Evolutionary conservation across 1,140 invertebrate genomes (phyloP).

Genomic region (Venustaconcha ellipsiformis): DNA sequence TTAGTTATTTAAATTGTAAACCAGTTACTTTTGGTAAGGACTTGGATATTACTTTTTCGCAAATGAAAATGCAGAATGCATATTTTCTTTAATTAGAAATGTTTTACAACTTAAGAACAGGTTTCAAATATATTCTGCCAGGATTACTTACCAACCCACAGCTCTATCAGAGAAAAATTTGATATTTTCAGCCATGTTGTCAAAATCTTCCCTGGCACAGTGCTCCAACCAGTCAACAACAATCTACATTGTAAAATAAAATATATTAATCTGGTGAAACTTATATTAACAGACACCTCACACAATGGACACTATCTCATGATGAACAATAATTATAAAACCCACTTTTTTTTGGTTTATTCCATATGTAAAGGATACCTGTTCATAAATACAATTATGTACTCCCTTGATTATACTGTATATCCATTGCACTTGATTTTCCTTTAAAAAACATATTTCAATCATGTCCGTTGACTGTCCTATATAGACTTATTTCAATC

Average conservation of each 20-base stretch:
- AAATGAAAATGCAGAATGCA: neutral
- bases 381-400: too few relatives aligned
- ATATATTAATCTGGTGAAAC: slow-evolving; percentile 21
- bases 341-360: too few relatives aligned
- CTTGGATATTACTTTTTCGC: neutral
- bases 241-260: slow-evolving; percentile 64
- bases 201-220: slow-evolving; percentile 78
- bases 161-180: slow-evolving; percentile 82
- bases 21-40: neutral
- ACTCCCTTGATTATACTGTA: too few relatives aligned
- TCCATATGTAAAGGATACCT: too few relatives aligned
- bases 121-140: neutral
- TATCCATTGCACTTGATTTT: too few relatives aligned
- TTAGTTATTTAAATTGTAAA: too few relatives aligned
- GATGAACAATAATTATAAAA: too few relatives aligned
- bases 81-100: slow-evolving; percentile 2
- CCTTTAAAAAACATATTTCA: too few relatives aligned
- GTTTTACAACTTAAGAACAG: neutral
- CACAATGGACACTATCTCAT: too few relatives aligned
- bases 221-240: slow-evolving; percentile 94
- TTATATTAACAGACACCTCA: neutral
- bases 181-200: slow-evolving; percentile 75
- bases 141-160: slow-evolving; percentile 76
- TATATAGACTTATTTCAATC: too few relatives aligned
- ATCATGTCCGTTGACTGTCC: too few relatives aligned